Percentiles rank a stretch among this genome's conserved stretches.
Evolutionary conservation across 1,140 invertebrate genomes (phyloP).

Genomic region (Copidosoma floridanum): DNA sequence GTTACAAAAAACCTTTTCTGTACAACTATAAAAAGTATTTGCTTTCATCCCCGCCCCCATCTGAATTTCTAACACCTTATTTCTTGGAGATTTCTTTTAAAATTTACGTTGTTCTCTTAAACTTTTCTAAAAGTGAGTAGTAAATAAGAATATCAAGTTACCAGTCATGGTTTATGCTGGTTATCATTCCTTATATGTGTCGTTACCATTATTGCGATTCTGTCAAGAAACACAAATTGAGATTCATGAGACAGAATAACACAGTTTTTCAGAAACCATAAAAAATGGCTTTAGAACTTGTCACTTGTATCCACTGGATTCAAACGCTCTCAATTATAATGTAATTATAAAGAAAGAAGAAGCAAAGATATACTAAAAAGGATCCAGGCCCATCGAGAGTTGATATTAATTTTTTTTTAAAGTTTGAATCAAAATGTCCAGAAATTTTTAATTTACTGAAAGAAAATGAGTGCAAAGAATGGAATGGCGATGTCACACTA

Average conservation of each 20-base stretch:
- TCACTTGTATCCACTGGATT: background rate
- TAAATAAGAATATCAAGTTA: slow-evolving; percentile 29
- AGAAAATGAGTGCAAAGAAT: too few relatives aligned
- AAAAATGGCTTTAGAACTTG: slow-evolving; percentile 1
- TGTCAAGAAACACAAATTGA: slow-evolving; percentile 38
- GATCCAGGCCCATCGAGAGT: too few relatives aligned
- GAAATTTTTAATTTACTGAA: too few relatives aligned
- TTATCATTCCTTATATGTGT: slow-evolving; percentile 43
- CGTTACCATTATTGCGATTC: slow-evolving; percentile 35
- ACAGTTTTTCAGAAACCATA: background rate
- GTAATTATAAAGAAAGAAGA: background rate
- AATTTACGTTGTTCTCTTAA: slow-evolving; percentile 18
- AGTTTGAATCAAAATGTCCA: too few relatives aligned
- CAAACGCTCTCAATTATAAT: slow-evolving; percentile 1
- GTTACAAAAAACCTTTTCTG: too few relatives aligned
- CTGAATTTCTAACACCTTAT: background rate
- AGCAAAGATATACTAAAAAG: too few relatives aligned
- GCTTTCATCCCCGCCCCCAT: too few relatives aligned
- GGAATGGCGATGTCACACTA: too few relatives aligned
- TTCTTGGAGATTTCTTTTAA: slow-evolving; percentile 21
- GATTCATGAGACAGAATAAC: background rate
- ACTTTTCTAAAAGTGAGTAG: slow-evolving; percentile 27
- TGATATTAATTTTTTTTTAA: too few relatives aligned
- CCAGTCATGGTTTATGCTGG: slow-evolving; percentile 46
- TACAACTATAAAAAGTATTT: too few relatives aligned